A percentile compares a stretch with the other conserved stretches of the same genome.
Evolutionary conservation across 1,140 invertebrate species (phyloP).

Genomic region (Pararge aegeria): DNA sequence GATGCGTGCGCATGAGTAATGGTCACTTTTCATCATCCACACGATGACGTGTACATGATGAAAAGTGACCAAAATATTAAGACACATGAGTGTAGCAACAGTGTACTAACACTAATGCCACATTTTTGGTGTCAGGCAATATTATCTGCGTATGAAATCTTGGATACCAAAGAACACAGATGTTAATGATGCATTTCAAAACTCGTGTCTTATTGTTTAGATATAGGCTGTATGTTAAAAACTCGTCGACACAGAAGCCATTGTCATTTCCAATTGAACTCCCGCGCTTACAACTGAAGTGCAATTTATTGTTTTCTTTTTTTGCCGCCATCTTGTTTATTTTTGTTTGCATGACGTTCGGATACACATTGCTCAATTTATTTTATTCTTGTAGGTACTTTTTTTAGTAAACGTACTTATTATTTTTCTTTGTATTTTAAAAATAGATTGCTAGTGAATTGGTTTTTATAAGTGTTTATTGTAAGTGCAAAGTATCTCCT

Average conservation of each 20-base stretch:
- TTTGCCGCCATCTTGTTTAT: constrained; percentile 4
- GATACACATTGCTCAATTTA: not conserved
- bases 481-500: too few relatives aligned
- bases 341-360: not conserved
- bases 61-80: too few relatives aligned
- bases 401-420: not conserved
- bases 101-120: too few relatives aligned
- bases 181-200: constrained; percentile 16
- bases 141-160: too few relatives aligned
- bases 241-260: constrained; percentile 13
- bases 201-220: constrained; percentile 12
- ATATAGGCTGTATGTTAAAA: constrained; percentile 15
- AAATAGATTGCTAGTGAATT: too few relatives aligned
- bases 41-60: too few relatives aligned
- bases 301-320: constrained; percentile 12
- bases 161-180: not conserved
- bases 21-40: too few relatives aligned
- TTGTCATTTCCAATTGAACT: constrained; percentile 10
- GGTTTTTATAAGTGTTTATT: too few relatives aligned
- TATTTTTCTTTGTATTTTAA: not conserved
- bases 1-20: too few relatives aligned
- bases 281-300: constrained; percentile 17
- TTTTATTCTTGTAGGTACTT: not conserved
- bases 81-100: too few relatives aligned
- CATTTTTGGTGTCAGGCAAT: too few relatives aligned